These are phyloP conservation scores for Agonopterix subpropinquella DNA, from an alignment of 2,888 invertebrate species.

Conservation along the genomic window DNA sequence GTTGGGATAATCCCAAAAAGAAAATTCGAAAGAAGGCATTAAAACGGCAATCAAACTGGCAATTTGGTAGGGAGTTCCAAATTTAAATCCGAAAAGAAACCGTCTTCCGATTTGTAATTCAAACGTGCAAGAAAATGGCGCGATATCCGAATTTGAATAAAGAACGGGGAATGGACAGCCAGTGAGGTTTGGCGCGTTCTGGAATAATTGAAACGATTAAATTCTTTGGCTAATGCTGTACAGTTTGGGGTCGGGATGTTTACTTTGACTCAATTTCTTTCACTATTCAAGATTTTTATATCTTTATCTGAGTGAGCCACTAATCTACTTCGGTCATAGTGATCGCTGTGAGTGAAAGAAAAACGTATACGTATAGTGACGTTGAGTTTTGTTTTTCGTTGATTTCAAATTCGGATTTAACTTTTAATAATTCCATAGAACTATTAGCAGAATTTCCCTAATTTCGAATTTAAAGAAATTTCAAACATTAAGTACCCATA, in stretches of 20 bases:
- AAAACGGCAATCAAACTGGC: constrained; percentile 68
- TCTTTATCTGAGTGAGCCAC: too few species aligned
- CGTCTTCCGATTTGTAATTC: constrained; percentile 68
- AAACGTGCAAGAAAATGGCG: constrained; percentile 63
- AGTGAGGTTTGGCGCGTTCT: constrained; percentile 14
- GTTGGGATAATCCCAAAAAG: background rate
- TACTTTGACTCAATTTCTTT: constrained; percentile 6
- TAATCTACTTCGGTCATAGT: too few species aligned
- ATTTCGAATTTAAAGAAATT: too few species aligned
- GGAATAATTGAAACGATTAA: constrained; percentile 26
- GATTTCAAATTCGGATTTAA: too few species aligned
- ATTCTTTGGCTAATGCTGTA: constrained; percentile 19
- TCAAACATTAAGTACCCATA: too few species aligned
- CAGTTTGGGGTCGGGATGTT: constrained; percentile 12
- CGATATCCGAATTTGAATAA: constrained; percentile 61
- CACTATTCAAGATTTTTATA: background rate
- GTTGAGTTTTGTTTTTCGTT: too few species aligned
- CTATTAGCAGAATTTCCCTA: too few species aligned
- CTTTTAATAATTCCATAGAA: too few species aligned
- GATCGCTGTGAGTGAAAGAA: too few species aligned
- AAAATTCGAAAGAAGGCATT: constrained; percentile 29
- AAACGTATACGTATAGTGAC: too few species aligned
- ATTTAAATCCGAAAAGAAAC: constrained; percentile 64
- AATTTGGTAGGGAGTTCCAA: constrained; percentile 51
- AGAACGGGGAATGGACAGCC: constrained; percentile 12